A percentile compares a stretch with the other conserved stretches of the same genome.
phyloP scores from a whole-genome alignment of 2,113 vertebrate genomes.

The Antennarius striatus region DNA sequence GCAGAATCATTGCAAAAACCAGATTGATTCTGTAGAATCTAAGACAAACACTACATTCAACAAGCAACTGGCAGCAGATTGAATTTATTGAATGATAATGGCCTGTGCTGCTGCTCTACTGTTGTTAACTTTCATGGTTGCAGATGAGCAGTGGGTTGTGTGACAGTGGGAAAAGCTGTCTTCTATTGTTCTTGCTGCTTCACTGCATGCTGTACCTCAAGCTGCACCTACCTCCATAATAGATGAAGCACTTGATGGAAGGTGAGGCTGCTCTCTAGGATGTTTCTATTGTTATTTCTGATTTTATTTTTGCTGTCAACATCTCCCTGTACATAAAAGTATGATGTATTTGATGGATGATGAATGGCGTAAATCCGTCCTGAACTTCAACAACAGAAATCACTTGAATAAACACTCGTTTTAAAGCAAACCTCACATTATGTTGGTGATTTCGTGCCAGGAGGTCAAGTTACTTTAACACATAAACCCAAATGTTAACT shows the following conservation, averaged over 20 bases:
- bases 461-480: conserved; percentile 4
- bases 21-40: conserved; percentile 18
- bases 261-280: conserved; percentile 14
- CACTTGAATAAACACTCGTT: no score
- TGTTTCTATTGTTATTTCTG: conserved; percentile 15
- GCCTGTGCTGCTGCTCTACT: conserved; percentile 23
- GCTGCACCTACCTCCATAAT: conserved; percentile 62
- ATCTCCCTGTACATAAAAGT: conserved; percentile 18
- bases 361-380: no score
- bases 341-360: no score
- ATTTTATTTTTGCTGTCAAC: conserved; percentile 25
- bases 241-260: conserved; percentile 48
- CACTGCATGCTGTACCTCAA: conserved; percentile 36
- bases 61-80: conserved; percentile 20
- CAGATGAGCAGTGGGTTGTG: conserved; percentile 28
- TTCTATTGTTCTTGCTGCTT: conserved; percentile 50
- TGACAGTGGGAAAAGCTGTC: conserved; percentile 31
- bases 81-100: conserved; percentile 45
- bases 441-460: neutral
- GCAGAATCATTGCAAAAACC: no score
- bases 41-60: conserved; percentile 18
- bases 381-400: no score
- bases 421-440: no score
- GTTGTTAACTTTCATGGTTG: conserved; percentile 44
- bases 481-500: conserved; percentile 24